These are phyloP conservation scores for Cremastinae sp. DNA, from an alignment of 2,888 invertebrate genomes.

Conservation along the genomic window DNA sequence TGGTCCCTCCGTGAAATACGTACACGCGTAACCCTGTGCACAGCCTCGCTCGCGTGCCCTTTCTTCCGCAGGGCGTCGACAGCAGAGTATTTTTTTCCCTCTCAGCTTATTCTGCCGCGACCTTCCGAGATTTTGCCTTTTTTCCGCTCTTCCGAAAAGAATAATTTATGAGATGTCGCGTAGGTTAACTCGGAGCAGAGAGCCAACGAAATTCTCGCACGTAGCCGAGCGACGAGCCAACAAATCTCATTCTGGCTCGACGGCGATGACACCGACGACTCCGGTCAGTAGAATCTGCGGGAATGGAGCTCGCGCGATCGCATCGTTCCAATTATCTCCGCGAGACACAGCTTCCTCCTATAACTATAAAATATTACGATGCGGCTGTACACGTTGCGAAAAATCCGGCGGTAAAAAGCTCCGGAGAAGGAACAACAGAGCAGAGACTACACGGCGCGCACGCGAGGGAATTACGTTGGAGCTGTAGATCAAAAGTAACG, in stretches of 20 bases:
- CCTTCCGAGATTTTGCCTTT: constrained; percentile 17
- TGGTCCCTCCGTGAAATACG: constrained; percentile 45
- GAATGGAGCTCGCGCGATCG: constrained; percentile 20
- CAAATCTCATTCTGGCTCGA: constrained; percentile 18
- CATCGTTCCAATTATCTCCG: constrained; percentile 25
- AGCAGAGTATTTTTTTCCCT: constrained; percentile 16
- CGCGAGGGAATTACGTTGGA: constrained; percentile 44
- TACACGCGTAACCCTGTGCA: constrained; percentile 33
- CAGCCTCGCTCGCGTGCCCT: no score
- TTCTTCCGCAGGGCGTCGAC: background rate
- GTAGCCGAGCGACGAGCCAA: constrained; percentile 17
- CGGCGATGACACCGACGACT: background rate
- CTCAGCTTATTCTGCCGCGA: constrained; percentile 38
- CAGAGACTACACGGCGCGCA: constrained; percentile 13
- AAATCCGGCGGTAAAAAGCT: constrained; percentile 10
- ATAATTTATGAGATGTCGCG: constrained; percentile 52
- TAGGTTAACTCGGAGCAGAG: constrained; percentile 14
- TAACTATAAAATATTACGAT: constrained; percentile 8
- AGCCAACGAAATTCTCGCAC: constrained; percentile 42
- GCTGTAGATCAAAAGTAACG: constrained; percentile 68
- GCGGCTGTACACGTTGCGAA: background rate
- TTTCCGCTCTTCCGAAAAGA: constrained; percentile 11
- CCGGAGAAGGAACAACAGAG: background rate
- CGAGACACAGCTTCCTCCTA: constrained; percentile 4
- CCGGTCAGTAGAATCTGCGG: constrained; percentile 16